Percentiles rank a stretch among this genome's conserved stretches.
Conservation (phyloP, 2,888 invertebrate genomes). For the Cepaea hortensis region DNA sequence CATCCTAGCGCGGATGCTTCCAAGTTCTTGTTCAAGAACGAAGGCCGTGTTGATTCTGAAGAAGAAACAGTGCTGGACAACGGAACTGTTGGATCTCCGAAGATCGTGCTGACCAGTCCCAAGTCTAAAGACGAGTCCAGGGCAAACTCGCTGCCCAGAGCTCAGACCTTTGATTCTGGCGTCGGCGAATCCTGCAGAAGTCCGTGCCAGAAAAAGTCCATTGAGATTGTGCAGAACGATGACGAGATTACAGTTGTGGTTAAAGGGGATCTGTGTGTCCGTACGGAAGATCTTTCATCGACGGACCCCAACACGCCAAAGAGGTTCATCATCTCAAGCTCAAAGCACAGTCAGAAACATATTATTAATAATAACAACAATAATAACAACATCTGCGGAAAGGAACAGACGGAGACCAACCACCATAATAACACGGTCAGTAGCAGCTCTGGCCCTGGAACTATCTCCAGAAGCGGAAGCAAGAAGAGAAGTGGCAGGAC, state of each 20-base stretch:
- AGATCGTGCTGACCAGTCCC: conserved; percentile 56
- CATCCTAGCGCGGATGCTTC: conserved; percentile 14
- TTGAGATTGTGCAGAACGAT: conserved; percentile 59
- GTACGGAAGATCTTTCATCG: conserved; percentile 44
- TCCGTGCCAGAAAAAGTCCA: conserved; percentile 45
- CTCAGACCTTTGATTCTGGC: conserved; percentile 36
- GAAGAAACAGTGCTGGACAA: conserved; percentile 56
- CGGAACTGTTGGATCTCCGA: conserved; percentile 57
- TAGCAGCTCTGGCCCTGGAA: background rate
- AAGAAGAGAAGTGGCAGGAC: background rate
- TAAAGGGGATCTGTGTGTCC: conserved; percentile 56
- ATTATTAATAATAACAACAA: background rate
- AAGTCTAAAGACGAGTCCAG: conserved; percentile 19
- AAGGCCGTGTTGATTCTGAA: conserved; percentile 40
- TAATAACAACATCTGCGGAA: background rate
- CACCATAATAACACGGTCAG: background rate
- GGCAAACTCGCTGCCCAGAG: conserved; percentile 12
- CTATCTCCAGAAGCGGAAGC: background rate
- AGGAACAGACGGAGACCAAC: background rate
- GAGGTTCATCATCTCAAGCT: conserved; percentile 48
- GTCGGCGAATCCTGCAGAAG: conserved; percentile 2
- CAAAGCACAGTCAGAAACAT: background rate
- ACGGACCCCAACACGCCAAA: conserved; percentile 48
- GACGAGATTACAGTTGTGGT: conserved; percentile 60
- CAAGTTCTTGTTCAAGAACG: conserved; percentile 42